Base-by-base conservation (phyloP, 2,113 vertebrate genomes). In the Misgurnus anguillicaudatus region DNA sequence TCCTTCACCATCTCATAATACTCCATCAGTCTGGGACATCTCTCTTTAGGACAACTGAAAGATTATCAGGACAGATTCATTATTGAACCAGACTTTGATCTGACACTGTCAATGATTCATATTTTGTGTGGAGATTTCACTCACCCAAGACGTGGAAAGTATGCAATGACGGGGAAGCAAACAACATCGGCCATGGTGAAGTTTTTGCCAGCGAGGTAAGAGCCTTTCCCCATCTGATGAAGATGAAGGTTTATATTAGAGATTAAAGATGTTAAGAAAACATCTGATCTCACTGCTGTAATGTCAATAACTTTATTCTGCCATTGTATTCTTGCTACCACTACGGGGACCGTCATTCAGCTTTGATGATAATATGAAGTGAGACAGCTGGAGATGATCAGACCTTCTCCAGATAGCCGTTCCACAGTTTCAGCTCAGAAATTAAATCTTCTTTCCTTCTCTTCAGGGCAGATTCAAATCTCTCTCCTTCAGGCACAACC, bases 341-440 rank as follows among this genome's bases (percentile, higher is more conserved):
- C 24, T 31, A 31, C 3, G 24, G 24, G 3, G 24, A 31, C 24
- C 0, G 24, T 31, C 24, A 2, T 31, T 31, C 24, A 31, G 24
- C 24, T 31, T 31, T 36, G 9, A n/a, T 11, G 17, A 47, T 47
- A 0, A 42, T 51, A 10, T 58, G 48, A 17, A 9, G 24, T 31
- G 24, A 31, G 24, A 31, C 24, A 31, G 24, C 24, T 48, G 47
- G 48, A 45, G 19, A 14, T 13, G 31, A 57, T 48, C 8, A 14
- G 78, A 91, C 92, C 88, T 90, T 88, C 64, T 82, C 4, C 76
- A 93, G 19, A 81, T 94, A 89, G n/a, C 83, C 81, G 58, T 94
- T 91, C 92, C 92, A 94, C 38, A 92, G 71, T 47, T 87, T 83
- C 38, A 93, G 0, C 68, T 94, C 92, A 1, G 42, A 5, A 0